These are phyloP conservation scores for Gymnocypris eckloni DNA, from an alignment of 2,797 vertebrate genomes.

Conservation along the genomic window DNA sequence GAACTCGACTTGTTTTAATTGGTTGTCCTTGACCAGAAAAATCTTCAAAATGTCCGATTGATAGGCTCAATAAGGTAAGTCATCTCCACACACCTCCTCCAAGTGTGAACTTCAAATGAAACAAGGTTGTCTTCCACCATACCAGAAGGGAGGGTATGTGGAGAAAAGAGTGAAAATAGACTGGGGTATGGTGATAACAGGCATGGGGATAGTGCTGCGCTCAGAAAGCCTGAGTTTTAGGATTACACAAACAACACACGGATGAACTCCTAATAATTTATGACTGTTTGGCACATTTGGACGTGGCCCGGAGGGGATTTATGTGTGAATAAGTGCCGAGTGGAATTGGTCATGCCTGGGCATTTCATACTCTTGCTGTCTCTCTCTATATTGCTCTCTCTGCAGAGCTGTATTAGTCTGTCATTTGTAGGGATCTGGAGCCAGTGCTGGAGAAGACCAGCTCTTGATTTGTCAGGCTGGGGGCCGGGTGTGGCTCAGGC, in stretches of 20 bases:
- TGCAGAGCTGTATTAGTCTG: conserved; percentile 45
- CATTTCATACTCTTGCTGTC: conserved; percentile 23
- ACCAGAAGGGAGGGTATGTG: background rate
- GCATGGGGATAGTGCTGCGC: conserved; percentile 25
- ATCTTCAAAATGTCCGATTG: background rate
- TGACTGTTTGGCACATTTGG: conserved; percentile 40
- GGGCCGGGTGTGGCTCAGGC: conserved; percentile 52
- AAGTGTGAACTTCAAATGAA: background rate
- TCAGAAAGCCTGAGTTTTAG: conserved; percentile 32
- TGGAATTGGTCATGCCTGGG: conserved; percentile 36
- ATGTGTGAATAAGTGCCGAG: conserved; percentile 28
- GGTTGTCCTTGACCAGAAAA: background rate
- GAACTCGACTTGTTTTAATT: background rate
- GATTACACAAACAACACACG: conserved; percentile 50
- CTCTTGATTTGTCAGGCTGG: conserved; percentile 25
- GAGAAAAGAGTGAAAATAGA: conserved; percentile 16
- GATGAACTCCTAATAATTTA: conserved; percentile 49
- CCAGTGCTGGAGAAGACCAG: conserved; percentile 46
- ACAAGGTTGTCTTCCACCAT: background rate
- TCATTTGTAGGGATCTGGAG: conserved; percentile 51
- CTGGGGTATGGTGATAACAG: conserved; percentile 19
- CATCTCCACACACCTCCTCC: background rate
- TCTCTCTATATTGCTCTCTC: conserved; percentile 51
- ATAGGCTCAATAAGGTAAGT: background rate
- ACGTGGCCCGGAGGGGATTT: conserved; percentile 18